phyloP scores from a whole-genome alignment of 2,797 vertebrate species.

The Acanthopagrus latus region DNA sequence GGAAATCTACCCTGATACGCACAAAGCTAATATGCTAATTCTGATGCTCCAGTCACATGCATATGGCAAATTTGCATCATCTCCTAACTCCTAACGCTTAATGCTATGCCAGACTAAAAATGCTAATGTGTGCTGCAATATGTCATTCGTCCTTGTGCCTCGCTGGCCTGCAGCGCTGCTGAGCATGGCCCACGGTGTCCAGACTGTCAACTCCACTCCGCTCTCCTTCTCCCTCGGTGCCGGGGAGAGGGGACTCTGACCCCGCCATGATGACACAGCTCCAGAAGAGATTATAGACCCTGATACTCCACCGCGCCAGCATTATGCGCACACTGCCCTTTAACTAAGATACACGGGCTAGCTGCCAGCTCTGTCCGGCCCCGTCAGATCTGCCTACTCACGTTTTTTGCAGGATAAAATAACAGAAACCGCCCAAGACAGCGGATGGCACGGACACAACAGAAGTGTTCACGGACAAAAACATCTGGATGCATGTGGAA shows the following conservation, averaged over 20 bases:
- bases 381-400: conserved; percentile 69
- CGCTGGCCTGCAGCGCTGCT: conserved; percentile 61
- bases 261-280: conserved; percentile 78
- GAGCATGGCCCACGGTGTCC: conserved; percentile 64
- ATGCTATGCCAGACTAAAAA: conserved; percentile 57
- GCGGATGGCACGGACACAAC: conserved; percentile 6
- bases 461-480: conserved; percentile 1
- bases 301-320: conserved; percentile 73
- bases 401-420: conserved; percentile 50
- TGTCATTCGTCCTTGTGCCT: conserved; percentile 77
- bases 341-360: conserved; percentile 72
- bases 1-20: conserved; percentile 2
- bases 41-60: conserved; percentile 27
- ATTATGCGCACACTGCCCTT: conserved; percentile 81
- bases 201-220: conserved; percentile 72
- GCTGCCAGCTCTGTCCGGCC: conserved; percentile 71
- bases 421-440: conserved; percentile 36
- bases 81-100: conserved; percentile 40
- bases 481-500: conserved; percentile 3
- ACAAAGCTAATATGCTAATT: conserved; percentile 40
- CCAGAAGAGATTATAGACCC: conserved; percentile 80
- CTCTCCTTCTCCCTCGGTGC: conserved; percentile 64
- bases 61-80: conserved; percentile 38
- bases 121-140: conserved; percentile 73
- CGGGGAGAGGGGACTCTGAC: conserved; percentile 72